phyloP scores from a whole-genome alignment of 2,113 vertebrate genomes.

The Phasianus colchicus region DNA sequence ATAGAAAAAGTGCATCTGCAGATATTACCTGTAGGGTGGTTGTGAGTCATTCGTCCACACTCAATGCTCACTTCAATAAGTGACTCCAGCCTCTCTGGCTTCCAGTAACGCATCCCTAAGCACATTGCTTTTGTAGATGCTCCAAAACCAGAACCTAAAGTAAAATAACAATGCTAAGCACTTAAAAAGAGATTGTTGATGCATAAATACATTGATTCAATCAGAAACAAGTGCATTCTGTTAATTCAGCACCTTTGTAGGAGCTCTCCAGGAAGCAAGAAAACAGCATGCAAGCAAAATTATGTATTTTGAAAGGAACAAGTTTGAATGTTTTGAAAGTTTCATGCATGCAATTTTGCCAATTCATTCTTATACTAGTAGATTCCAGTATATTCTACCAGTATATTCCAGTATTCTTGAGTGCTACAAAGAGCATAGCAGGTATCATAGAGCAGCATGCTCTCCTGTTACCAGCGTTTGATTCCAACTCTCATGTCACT shows the following conservation, averaged over 20 bases:
- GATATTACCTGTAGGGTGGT: slow-evolving; percentile 92
- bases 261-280: background rate
- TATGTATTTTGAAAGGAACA: background rate
- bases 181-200: background rate
- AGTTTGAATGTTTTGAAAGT: background rate
- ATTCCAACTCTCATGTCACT: background rate
- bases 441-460: background rate
- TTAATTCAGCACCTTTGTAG: background rate
- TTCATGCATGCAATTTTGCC: background rate
- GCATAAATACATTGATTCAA: background rate
- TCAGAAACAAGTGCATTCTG: background rate
- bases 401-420: background rate
- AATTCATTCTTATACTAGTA: background rate
- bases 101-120: slow-evolving; percentile 96
- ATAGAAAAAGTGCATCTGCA: accelerated
- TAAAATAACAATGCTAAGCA: background rate
- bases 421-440: accelerated
- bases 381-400: background rate
- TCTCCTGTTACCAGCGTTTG: background rate
- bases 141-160: slow-evolving; percentile 91
- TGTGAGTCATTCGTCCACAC: slow-evolving; percentile 95
- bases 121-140: slow-evolving; percentile 98
- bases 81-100: slow-evolving; percentile 86
- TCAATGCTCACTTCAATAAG: slow-evolving; percentile 96
- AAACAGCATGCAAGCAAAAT: background rate